phyloP scores from a whole-genome alignment of 1,140 invertebrate genomes.

The Pissodes strobi region DNA sequence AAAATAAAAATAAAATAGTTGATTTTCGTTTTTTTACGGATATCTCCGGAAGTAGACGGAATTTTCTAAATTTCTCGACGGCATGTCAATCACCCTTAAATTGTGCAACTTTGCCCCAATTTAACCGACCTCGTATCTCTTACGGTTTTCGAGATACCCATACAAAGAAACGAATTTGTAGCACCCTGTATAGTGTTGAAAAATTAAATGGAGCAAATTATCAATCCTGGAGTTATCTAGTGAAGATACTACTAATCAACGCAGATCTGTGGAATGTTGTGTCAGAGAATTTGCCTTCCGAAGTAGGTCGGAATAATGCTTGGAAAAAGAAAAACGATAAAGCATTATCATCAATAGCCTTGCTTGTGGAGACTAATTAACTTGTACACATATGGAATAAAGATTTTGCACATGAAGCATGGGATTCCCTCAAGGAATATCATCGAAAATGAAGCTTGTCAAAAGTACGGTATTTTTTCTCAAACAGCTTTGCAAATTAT shows the following conservation, averaged over 20 bases:
- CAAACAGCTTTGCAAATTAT: background rate
- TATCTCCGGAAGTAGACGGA: too few relatives aligned
- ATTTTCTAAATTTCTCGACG: too few relatives aligned
- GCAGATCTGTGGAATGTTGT: slow-evolving; percentile 3
- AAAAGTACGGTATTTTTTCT: slow-evolving; percentile 9
- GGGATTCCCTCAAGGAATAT: slow-evolving; percentile 15
- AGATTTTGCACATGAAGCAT: slow-evolving; percentile 2
- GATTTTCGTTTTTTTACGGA: too few relatives aligned
- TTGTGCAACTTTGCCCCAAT: too few relatives aligned
- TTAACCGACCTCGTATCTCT: too few relatives aligned
- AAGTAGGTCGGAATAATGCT: background rate
- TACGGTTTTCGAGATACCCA: too few relatives aligned
- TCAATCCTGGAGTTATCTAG: slow-evolving; percentile 1
- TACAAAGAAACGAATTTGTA: too few relatives aligned
- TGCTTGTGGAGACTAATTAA: slow-evolving; percentile 7
- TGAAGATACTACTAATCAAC: slow-evolving; percentile 5
- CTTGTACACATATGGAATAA: slow-evolving; percentile 13
- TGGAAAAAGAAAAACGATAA: slow-evolving; percentile 11
- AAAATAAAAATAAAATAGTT: too few relatives aligned
- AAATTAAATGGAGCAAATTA: slow-evolving; percentile 10
- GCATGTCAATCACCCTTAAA: too few relatives aligned
- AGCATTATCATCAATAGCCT: slow-evolving; percentile 7
- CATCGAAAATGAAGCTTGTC: slow-evolving; percentile 12
- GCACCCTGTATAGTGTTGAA: slow-evolving; percentile 2
- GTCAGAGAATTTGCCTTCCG: too few relatives aligned